Base-by-base conservation (phyloP, 1,140 invertebrate genomes). In the Manduca sexta region DNA sequence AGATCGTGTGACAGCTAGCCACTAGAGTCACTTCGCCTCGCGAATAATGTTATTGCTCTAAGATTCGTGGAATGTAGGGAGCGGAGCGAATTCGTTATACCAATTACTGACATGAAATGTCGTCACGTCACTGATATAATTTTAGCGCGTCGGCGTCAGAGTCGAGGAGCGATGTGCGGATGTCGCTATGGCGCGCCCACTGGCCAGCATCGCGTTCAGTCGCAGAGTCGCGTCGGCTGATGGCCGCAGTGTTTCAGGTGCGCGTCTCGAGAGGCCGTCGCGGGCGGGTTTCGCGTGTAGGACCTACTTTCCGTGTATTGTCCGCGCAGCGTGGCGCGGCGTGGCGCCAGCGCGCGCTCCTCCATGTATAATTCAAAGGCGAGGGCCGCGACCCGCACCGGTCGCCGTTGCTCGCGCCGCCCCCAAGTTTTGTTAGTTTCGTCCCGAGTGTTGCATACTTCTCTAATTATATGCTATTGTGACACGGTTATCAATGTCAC, bases 311-410 rank as follows among this genome's bases (percentile, higher is more conserved):
- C 49, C 48, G 53, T 15, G 45, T 56, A 59, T 56, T 65, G 62
- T 61, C 56, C 29, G 41, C 29, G 52, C 39, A 41, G 40, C 38
- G 56, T 48, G 52, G 49, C 52, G 54, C 45, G 47, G 21, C 48
- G 54, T 54, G 71, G 62, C 71, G 72, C 69, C 65, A 60, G 48
- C 53, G 58, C 61, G 60, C 45, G 55, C 60, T 49, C 50, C 14
- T 37, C 38, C 62, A 80, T 83, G 74, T 79, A 70, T 79, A 77
- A 83, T 83, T 74, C 75, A 77, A 64, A 31, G 30, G 16, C 17
- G 45, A 18, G 59, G 67, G 57, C 64, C 71, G 58, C 73, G 69
- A 74, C 74, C 74, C 69, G 68, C 65, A 62, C 68, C 70, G 68
- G 68, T n/a, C n/a, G 68, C 69, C 59, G 21, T 5, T 26, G 21